phyloP scores from a whole-genome alignment of 2,888 invertebrate species.

The Drosophila suboccidentalis region DNA sequence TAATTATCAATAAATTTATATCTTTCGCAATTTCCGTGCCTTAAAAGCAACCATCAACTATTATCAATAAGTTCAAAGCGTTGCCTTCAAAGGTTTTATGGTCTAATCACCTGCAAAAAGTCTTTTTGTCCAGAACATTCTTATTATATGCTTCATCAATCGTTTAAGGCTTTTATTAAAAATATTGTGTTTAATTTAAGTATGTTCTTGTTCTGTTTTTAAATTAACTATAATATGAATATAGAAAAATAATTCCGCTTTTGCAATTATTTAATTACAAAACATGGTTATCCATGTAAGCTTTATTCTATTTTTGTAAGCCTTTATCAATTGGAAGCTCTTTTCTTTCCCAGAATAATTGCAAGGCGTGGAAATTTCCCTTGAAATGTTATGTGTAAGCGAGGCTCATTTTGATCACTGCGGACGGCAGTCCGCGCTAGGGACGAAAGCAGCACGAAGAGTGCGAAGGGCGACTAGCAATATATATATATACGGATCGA shows the following conservation, averaged over 20 bases:
- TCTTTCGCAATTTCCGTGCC: slow-evolving; percentile 24
- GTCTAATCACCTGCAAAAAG: background rate
- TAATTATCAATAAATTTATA: slow-evolving; percentile 33
- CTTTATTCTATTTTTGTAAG: background rate
- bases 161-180: background rate
- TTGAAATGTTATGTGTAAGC: background rate
- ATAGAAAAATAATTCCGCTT: too few relatives aligned
- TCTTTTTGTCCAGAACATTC: background rate
- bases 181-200: background rate
- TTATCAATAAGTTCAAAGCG: slow-evolving; percentile 24
- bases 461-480: too few relatives aligned
- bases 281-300: background rate
- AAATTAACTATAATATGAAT: too few relatives aligned
- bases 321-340: background rate
- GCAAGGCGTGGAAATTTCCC: background rate
- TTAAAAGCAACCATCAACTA: background rate
- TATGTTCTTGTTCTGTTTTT: too few relatives aligned
- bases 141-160: background rate
- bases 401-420: too few relatives aligned
- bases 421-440: too few relatives aligned
- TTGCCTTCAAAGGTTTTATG: slow-evolving; percentile 12
- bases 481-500: too few relatives aligned
- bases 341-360: background rate
- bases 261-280: background rate
- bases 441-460: too few relatives aligned